phyloP scores from a whole-genome alignment of 2,888 invertebrate species.

The Caenorhabditis sulstoni region DNA sequence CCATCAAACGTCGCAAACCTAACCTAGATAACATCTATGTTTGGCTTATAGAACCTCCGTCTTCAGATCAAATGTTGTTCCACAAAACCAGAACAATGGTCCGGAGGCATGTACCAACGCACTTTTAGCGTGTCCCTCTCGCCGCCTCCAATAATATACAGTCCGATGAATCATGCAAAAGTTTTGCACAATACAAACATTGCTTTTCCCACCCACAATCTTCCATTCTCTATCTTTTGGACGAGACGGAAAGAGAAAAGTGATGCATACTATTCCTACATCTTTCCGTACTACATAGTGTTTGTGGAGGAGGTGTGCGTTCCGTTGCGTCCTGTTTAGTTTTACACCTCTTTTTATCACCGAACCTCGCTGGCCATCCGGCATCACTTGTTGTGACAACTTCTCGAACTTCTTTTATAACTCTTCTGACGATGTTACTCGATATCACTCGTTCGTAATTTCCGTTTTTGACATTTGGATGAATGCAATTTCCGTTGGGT shows the following conservation, averaged over 20 bases:
- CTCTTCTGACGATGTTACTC: too few species aligned
- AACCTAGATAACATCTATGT: conserved; percentile 28
- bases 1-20: not conserved
- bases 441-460: too few species aligned
- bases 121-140: conserved; percentile 9
- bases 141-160: not conserved
- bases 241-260: not conserved
- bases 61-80: not conserved
- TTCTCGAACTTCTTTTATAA: not conserved
- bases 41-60: conserved; percentile 1
- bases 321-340: conserved; percentile 3
- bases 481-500: conserved; percentile 19
- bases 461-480: not conserved
- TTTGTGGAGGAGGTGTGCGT: conserved; percentile 11
- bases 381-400: not conserved
- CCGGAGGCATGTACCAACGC: not conserved
- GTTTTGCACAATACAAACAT: conserved; percentile 47
- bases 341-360: conserved; percentile 1
- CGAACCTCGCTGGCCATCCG: not conserved
- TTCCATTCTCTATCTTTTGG: conserved; percentile 1
- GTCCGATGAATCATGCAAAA: conserved; percentile 20
- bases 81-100: conserved; percentile 7
- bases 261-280: not conserved
- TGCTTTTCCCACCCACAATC: conserved; percentile 34
- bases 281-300: conserved; percentile 31